Evolutionary conservation across 2,888 invertebrate species (phyloP), one percentile per base, ranked within the genome.

Genomic region (Ectemnius cavifrons): DNA sequence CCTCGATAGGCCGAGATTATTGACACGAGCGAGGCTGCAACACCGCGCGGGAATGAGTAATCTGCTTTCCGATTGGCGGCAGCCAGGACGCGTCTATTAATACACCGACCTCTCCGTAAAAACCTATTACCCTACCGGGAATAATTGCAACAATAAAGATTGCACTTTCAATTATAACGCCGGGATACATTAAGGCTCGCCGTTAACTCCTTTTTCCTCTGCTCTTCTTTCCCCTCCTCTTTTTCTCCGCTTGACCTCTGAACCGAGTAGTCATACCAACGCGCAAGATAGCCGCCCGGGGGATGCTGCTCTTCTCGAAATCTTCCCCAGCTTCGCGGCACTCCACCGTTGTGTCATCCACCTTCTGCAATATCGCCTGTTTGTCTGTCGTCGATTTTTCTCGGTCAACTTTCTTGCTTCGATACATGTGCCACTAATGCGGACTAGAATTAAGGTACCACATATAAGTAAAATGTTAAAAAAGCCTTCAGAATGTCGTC

Each of bases 301-400:
- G 57, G 49, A 63, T 74, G 63, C 57, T 37, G 27, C 56, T 65
- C 67, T 59, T 49, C 49, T 63, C 59, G 5, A 27, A 23, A 49
- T 23, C 20, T 58, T 63, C 52, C n/a, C 23, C 4, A 8, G 18
- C 47, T 27, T 28, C n/a, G 61, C 18, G 56, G 13, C 14, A 18
- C 45, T n/a, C 52, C 37, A 37, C 37, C 37, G 68, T 73, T 70
- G 78, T 78, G 77, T 78, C 78, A 77, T 77, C 77, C 71, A 77
- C 77, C 76, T 78, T 78, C 69, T 67, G 64, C 69, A 62, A 73
- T 78, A 78, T 78, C 76, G 76, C 58, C 72, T 76, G 77, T 78
- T 78, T 78, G 69, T 73, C 70, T 66, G 70, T 37, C 37, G 37
- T 6, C 11, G 8, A 37, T 37, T 37, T 37, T 37, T 37, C 37